Evolutionary conservation across 2,888 invertebrate species (phyloP).

Genomic region (Agrochola litura): DNA sequence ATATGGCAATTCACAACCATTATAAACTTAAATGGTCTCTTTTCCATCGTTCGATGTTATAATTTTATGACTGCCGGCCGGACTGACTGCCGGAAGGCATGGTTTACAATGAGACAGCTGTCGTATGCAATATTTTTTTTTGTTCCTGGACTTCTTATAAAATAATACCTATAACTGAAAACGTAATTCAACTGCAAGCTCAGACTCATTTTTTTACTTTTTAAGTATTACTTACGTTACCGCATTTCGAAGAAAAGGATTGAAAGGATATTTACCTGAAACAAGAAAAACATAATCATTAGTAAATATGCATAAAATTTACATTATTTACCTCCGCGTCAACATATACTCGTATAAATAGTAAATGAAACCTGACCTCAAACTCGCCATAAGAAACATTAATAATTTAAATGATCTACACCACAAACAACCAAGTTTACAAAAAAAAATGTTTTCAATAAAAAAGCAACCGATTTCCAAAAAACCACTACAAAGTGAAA

Average conservation of each 20-base stretch:
- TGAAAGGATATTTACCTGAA: conserved; percentile 57
- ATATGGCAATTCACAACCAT: conserved; percentile 37
- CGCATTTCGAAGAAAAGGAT: neutral
- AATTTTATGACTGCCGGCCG: conserved; percentile 3
- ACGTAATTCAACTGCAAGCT: neutral
- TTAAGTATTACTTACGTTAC: neutral
- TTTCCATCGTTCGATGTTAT: neutral
- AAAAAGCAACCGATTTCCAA: no score
- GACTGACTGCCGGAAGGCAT: neutral
- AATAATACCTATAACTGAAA: no score
- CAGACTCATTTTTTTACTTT: no score
- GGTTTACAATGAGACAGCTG: neutral
- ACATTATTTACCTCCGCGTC: neutral
- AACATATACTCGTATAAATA: neutral
- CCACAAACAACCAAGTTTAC: neutral
- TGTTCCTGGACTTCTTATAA: no score
- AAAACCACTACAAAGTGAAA: no score
- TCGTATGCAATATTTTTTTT: neutral
- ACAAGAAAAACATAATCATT: conserved; percentile 33
- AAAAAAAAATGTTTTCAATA: no score
- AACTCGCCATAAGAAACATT: neutral
- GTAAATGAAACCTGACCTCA: no score
- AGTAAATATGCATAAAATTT: neutral
- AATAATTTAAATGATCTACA: neutral
- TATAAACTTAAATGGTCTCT: neutral